These are phyloP conservation scores for Passer montanus DNA, from an alignment of 2,113 vertebrate genomes.

Conservation along the genomic window DNA sequence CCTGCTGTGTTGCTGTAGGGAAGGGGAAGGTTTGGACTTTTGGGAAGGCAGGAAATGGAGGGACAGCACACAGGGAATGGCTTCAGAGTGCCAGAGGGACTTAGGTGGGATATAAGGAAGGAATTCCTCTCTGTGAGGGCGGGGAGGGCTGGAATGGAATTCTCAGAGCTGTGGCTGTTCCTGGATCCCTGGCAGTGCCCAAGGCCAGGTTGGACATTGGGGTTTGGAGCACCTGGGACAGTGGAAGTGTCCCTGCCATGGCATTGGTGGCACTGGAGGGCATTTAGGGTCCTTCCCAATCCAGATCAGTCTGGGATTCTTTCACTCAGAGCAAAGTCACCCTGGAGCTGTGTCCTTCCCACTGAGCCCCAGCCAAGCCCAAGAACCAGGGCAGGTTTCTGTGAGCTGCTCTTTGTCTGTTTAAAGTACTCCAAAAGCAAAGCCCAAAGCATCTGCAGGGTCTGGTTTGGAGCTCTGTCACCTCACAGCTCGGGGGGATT, in stretches of 20 bases:
- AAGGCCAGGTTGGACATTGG: background rate
- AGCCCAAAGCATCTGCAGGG: background rate
- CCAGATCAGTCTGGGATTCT: background rate
- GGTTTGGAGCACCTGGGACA: background rate
- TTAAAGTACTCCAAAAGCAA: background rate
- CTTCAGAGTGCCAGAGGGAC: fast-evolving
- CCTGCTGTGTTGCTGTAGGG: background rate
- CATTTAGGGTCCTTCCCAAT: fast-evolving
- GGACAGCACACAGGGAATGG: background rate
- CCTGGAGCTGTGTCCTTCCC: background rate
- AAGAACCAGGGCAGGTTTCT: background rate
- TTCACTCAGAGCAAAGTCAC: background rate
- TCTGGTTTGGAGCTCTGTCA: background rate
- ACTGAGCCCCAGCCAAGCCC: background rate
- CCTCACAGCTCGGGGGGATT: background rate
- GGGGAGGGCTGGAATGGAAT: background rate
- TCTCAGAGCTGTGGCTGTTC: background rate
- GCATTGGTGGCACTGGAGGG: fast-evolving
- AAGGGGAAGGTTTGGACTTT: background rate
- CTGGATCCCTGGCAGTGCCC: background rate
- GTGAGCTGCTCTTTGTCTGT: background rate
- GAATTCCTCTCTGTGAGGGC: fast-evolving
- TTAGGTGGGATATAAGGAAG: fast-evolving
- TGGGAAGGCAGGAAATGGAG: background rate
- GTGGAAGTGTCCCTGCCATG: background rate